Evolutionary conservation across 2,797 vertebrate species (phyloP).

Genomic region (Crax fasciolata): DNA sequence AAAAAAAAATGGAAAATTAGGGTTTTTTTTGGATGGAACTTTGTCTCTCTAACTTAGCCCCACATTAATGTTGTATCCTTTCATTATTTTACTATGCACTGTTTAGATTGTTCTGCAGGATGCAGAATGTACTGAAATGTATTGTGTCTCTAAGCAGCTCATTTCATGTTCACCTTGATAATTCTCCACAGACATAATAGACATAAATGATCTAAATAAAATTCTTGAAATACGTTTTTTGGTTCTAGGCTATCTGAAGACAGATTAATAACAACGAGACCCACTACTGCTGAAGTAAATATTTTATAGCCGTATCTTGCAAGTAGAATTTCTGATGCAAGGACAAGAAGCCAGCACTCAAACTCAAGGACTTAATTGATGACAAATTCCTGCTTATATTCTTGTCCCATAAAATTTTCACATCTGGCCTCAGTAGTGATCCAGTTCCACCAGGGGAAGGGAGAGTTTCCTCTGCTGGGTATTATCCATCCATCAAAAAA

Average conservation of each 20-base stretch:
- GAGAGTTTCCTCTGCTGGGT: not conserved
- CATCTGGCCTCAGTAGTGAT: not conserved
- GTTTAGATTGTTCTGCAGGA: not conserved
- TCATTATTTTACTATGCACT: not conserved
- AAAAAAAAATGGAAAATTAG: not conserved
- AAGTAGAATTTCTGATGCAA: not conserved
- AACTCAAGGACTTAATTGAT: not conserved
- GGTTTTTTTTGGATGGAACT: not conserved
- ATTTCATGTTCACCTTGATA: not conserved
- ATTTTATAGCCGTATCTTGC: not conserved
- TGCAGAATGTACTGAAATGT: not conserved
- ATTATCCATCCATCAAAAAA: not conserved
- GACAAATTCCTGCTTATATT: not conserved
- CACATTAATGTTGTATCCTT: not conserved
- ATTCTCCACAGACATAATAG: not conserved
- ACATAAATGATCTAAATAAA: not conserved
- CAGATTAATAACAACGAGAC: not conserved
- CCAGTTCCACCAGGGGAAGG: not conserved
- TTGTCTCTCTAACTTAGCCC: not conserved
- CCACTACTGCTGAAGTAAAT: not conserved
- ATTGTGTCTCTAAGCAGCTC: not conserved
- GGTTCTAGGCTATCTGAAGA: not conserved
- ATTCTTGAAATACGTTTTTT: not conserved
- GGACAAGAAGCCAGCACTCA: not conserved
- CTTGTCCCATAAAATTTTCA: not conserved